Conservation (phyloP, 2,113 vertebrate genomes). For the Pristiophorus japonicus region DNA sequence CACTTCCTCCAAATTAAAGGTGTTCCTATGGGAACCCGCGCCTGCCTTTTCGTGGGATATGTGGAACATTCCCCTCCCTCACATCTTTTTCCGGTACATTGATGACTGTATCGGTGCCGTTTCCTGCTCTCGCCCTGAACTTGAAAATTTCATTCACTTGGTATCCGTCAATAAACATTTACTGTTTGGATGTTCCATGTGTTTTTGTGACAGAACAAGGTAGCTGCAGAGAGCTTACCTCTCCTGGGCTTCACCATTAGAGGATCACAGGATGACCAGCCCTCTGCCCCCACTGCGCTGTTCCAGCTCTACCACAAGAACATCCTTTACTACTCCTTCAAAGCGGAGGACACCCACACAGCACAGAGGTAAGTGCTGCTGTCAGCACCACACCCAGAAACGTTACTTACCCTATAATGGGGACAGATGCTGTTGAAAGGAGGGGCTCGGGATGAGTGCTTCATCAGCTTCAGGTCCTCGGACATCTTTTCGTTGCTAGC, state of each 20-base stretch:
- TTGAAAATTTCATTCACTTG: too few relatives aligned
- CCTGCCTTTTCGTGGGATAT: too few relatives aligned
- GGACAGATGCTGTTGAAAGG: neutral
- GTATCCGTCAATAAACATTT: neutral
- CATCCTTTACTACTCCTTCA: slow-evolving; percentile 87
- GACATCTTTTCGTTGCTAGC: neutral
- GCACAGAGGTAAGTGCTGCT: slow-evolving; percentile 73
- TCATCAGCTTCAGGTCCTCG: neutral
- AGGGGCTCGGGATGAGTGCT: neutral
- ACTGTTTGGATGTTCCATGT: slow-evolving; percentile 41
- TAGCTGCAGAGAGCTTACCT: slow-evolving; percentile 85
- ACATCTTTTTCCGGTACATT: too few relatives aligned
- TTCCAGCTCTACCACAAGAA: slow-evolving; percentile 97
- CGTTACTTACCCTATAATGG: neutral
- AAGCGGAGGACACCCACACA: slow-evolving; percentile 72
- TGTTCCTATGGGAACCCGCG: too few relatives aligned
- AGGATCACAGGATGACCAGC: slow-evolving; percentile 63
- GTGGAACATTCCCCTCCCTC: too few relatives aligned
- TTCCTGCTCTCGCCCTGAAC: too few relatives aligned
- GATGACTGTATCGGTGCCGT: too few relatives aligned
- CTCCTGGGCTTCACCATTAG: slow-evolving; percentile 88
- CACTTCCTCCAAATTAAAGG: too few relatives aligned
- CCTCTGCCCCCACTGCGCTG: slow-evolving; percentile 56
- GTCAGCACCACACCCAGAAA: neutral
- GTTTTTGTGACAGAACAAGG: slow-evolving; percentile 69